These are phyloP conservation scores for Cephus cinctus DNA, from an alignment of 1,140 invertebrate genomes.

Conservation along the genomic window DNA sequence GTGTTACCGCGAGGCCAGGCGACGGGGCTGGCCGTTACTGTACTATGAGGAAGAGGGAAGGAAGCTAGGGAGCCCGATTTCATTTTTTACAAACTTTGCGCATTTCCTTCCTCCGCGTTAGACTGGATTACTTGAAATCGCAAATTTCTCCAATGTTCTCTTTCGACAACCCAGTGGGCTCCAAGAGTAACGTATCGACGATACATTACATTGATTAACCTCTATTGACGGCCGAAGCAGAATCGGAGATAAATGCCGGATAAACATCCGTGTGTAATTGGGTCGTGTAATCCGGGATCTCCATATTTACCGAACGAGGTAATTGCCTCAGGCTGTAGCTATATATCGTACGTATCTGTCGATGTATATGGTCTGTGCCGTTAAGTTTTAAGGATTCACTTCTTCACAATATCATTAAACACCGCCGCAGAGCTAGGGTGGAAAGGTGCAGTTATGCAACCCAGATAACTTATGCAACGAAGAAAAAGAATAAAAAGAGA, in stretches of 20 bases:
- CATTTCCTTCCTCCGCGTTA: no score
- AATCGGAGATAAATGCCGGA: conserved; percentile 3
- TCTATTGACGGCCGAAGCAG: no score
- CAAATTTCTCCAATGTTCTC: no score
- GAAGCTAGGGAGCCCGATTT: no score
- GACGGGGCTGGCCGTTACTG: no score
- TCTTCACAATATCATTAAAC: conserved; percentile 51
- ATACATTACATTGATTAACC: no score
- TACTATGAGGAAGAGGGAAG: no score
- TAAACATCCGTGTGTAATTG: conserved; percentile 28
- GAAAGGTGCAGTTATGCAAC: conserved; percentile 34
- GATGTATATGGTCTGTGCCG: no score
- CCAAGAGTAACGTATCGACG: no score
- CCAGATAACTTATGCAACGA: conserved; percentile 25
- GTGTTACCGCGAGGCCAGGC: conserved; percentile 50
- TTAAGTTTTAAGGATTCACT: conserved; percentile 55
- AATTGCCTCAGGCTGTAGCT: conserved; percentile 40
- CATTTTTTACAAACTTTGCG: no score
- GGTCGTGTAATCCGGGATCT: conserved; percentile 44
- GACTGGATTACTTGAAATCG: no score
- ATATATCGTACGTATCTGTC: conserved; percentile 40
- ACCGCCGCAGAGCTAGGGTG: conserved; percentile 11
- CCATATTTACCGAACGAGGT: conserved; percentile 41
- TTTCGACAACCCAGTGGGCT: no score
- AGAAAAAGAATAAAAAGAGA: conserved; percentile 5